Conservation (phyloP, 37 sponge, comb jelly and placozoan species). For the Theonella swinhoei region DNA sequence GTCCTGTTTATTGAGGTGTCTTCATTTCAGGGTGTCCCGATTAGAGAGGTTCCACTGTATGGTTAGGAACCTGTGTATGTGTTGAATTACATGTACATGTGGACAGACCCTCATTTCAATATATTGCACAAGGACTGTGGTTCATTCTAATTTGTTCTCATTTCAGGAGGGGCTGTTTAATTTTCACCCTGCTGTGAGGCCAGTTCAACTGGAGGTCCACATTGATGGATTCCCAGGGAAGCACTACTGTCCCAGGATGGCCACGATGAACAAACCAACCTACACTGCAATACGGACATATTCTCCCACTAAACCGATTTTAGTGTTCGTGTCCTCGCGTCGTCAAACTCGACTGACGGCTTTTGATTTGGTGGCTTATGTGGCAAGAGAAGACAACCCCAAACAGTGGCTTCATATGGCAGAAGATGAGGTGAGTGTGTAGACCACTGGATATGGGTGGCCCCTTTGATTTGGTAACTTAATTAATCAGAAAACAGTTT, state of each 20-base stretch:
- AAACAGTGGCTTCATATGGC: slow-evolving; percentile 97
- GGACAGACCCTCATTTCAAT: too few species aligned
- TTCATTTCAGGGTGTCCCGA: too few species aligned
- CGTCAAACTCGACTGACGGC: slow-evolving; percentile 98
- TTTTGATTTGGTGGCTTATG: slow-evolving; percentile 87
- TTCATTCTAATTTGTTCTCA: too few species aligned
- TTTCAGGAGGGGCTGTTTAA: slow-evolving; percentile 91
- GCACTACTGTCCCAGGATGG: slow-evolving; percentile 99
- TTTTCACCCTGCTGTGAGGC: slow-evolving; percentile 98
- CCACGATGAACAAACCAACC: slow-evolving; percentile 99
- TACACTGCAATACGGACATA: slow-evolving; percentile 90
- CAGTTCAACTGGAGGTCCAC: slow-evolving; percentile 98
- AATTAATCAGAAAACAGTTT: neutral
- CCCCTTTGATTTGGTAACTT: neutral
- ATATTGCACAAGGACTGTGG: too few species aligned
- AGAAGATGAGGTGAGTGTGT: slow-evolving; percentile 74
- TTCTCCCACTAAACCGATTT: slow-evolving; percentile 92
- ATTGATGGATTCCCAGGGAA: slow-evolving; percentile 95
- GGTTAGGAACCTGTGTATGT: too few species aligned
- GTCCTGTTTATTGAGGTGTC: too few species aligned
- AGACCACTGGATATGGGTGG: neutral
- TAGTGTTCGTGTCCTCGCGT: slow-evolving; percentile 97
- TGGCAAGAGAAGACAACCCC: slow-evolving; percentile 71
- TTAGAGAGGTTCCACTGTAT: too few species aligned
- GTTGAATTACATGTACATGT: too few species aligned